phyloP scores from a whole-genome alignment of 1,140 invertebrate species.

The Sarcophaga peregrina region DNA sequence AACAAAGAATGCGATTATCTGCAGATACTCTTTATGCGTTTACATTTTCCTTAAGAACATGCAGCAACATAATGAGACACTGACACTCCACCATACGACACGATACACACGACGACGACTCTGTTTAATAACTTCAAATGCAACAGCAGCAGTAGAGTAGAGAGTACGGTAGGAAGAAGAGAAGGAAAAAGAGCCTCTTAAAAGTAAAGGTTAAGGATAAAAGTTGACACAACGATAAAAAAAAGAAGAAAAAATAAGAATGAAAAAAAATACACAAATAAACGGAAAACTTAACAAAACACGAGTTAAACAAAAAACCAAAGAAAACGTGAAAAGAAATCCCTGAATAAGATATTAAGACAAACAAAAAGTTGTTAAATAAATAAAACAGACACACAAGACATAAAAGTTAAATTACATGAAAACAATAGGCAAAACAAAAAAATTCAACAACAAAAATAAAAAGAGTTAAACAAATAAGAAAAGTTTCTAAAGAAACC shows the following conservation, averaged over 20 bases:
- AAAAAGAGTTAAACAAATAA: background rate
- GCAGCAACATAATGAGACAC: constrained; percentile 23
- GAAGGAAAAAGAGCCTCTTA: background rate
- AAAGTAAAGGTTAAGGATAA: constrained; percentile 34
- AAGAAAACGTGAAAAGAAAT: background rate
- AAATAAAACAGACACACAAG: background rate
- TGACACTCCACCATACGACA: background rate
- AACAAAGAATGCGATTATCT: background rate
- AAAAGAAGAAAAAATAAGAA: background rate
- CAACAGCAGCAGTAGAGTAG: background rate
- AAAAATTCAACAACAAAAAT: background rate
- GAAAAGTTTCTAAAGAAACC: background rate
- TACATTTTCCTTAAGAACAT: background rate
- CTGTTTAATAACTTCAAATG: constrained; percentile 21
- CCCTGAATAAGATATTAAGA: background rate
- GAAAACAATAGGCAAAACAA: background rate
- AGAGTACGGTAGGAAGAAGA: background rate
- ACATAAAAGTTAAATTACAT: no score
- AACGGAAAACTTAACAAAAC: no score
- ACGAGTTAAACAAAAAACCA: no score
- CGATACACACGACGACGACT: background rate
- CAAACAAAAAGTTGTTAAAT: background rate
- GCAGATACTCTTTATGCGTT: background rate
- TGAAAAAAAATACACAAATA: background rate
- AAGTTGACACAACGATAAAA: constrained; percentile 3